Percentiles rank a stretch among this genome's conserved stretches.
Evolutionary conservation across 2,888 invertebrate species (phyloP).

Genomic region (Acronicta psi): DNA sequence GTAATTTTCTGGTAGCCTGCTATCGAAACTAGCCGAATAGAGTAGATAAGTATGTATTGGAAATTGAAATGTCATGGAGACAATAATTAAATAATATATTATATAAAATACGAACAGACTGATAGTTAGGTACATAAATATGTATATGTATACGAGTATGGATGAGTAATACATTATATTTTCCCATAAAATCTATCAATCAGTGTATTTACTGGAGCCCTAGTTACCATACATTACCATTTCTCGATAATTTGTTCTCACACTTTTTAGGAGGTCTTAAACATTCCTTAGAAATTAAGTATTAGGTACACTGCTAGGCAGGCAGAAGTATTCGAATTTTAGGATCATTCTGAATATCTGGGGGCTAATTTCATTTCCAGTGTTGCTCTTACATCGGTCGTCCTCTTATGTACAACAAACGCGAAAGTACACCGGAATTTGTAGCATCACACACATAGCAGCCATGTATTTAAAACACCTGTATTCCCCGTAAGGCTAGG

Average conservation of each 20-base stretch:
- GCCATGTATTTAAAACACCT: too few species aligned
- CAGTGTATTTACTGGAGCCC: background rate
- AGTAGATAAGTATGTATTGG: too few species aligned
- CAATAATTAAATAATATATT: too few species aligned
- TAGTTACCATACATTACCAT: background rate
- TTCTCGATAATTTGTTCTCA: background rate
- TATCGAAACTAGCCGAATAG: too few species aligned
- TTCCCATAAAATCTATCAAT: background rate
- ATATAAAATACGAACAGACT: too few species aligned
- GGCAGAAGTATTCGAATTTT: background rate
- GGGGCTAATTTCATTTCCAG: background rate
- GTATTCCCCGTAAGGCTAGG: too few species aligned
- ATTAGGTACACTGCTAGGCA: background rate
- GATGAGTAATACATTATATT: background rate
- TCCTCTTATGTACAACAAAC: background rate
- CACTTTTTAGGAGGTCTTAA: background rate
- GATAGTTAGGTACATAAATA: too few species aligned
- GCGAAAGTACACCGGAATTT: too few species aligned
- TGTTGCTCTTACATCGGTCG: background rate
- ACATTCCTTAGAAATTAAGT: background rate
- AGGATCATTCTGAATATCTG: background rate
- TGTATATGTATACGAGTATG: too few species aligned
- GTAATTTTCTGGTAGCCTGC: background rate
- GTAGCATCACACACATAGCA: too few species aligned
- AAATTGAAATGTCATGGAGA: too few species aligned